Conservation (phyloP, 2,888 invertebrate genomes). For the Hirtodrosophila cameraria region DNA sequence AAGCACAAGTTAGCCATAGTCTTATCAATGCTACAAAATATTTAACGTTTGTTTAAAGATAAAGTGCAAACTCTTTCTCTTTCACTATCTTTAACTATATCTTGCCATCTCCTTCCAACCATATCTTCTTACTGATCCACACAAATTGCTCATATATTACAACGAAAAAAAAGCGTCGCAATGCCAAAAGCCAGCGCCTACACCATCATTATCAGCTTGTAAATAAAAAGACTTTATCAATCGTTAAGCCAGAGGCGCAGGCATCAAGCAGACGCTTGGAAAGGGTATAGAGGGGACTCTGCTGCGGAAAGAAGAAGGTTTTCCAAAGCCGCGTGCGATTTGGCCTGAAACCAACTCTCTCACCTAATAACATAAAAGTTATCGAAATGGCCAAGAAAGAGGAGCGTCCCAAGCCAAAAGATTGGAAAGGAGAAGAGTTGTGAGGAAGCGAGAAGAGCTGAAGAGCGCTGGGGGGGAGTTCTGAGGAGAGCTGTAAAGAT, state of each 20-base stretch:
- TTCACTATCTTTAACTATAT: neutral
- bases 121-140: constrained; percentile 5
- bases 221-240: constrained; percentile 80
- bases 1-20: constrained; percentile 4
- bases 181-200: constrained; percentile 70
- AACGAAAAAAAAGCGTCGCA: constrained; percentile 54
- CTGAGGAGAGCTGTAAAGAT: no score
- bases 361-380: constrained; percentile 82
- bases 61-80: neutral
- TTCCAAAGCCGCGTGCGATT: constrained; percentile 28
- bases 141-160: constrained; percentile 72
- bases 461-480: no score
- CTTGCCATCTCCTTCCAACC: neutral
- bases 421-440: no score
- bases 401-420: no score
- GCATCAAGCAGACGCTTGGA: constrained; percentile 21
- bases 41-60: constrained; percentile 15
- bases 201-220: constrained; percentile 80
- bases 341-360: constrained; percentile 77
- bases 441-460: no score
- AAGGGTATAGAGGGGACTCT: no score
- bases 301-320: neutral
- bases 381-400: constrained; percentile 55
- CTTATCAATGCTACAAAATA: constrained; percentile 38
- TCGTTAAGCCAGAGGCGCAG: constrained; percentile 64